Evolutionary conservation across 2,888 invertebrate species (phyloP).

Genomic region (Bellardia pandia): DNA sequence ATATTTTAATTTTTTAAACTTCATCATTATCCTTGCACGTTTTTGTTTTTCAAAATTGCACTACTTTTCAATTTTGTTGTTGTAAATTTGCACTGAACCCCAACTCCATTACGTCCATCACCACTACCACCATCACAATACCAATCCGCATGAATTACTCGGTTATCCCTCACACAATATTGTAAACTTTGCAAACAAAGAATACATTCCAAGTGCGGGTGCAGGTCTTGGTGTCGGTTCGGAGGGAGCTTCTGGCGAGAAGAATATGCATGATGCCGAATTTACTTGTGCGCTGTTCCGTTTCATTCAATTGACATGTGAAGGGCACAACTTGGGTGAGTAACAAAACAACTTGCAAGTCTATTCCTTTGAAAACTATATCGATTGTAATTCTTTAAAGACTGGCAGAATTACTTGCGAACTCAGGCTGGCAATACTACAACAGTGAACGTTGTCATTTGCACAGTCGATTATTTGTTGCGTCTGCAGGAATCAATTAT

Average conservation of each 20-base stretch:
- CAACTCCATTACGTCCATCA: conserved; percentile 73
- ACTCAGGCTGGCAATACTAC: conserved; percentile 99
- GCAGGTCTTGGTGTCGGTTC: conserved; percentile 92
- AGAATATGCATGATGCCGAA: conserved; percentile 99
- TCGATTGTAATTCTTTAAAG: conserved; percentile 84
- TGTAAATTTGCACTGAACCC: conserved; percentile 75
- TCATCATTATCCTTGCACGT: conserved; percentile 70
- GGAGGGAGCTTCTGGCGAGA: conserved; percentile 97
- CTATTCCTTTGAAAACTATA: neutral
- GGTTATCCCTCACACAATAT: conserved; percentile 75
- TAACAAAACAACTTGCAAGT: conserved; percentile 10
- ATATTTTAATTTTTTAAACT: conserved; percentile 59
- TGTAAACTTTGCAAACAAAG: conserved; percentile 81
- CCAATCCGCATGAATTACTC: conserved; percentile 73
- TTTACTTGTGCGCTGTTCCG: conserved; percentile 99
- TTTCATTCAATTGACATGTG: conserved; percentile 99
- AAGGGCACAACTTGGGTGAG: conserved; percentile 99
- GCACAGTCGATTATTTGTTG: conserved; percentile 99
- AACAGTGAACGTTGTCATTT: conserved; percentile 99
- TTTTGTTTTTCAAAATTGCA: conserved; percentile 66
- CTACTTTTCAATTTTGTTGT: conserved; percentile 70
- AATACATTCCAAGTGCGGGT: conserved; percentile 85
- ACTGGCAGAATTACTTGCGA: conserved; percentile 99
- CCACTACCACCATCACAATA: conserved; percentile 61
- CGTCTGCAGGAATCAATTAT: conserved; percentile 98